Evolutionary conservation across 2,888 invertebrate genomes (phyloP).

Genomic region (Drosophila lutescens): DNA sequence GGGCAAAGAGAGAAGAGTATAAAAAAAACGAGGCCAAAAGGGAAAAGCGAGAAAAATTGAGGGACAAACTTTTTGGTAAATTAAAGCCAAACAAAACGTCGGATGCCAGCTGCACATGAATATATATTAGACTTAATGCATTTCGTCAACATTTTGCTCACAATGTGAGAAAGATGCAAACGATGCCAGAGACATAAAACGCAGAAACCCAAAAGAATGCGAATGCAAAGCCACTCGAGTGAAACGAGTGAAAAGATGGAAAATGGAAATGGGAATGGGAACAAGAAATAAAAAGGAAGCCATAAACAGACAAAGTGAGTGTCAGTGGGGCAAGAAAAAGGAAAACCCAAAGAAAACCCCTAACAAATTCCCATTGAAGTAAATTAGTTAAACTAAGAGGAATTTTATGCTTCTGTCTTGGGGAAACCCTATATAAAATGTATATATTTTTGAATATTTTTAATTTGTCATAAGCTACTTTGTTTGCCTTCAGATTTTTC

Average conservation of each 20-base stretch:
- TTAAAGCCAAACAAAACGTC: slow-evolving; percentile 41
- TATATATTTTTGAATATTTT: neutral
- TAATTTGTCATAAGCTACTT: neutral
- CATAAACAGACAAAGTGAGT: slow-evolving; percentile 41
- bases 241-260: slow-evolving; percentile 20
- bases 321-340: neutral
- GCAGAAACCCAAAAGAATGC: slow-evolving; percentile 29
- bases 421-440: neutral
- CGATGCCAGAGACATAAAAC: slow-evolving; percentile 43
- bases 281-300: slow-evolving; percentile 33
- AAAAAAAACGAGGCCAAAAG: slow-evolving; percentile 10
- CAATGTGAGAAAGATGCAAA: slow-evolving; percentile 32
- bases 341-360: neutral
- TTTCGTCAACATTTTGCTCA: slow-evolving; percentile 56
- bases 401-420: no score
- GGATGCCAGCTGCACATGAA: slow-evolving; percentile 40
- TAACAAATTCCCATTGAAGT: neutral
- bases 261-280: slow-evolving; percentile 15
- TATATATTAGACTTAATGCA: slow-evolving; percentile 59
- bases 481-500: neutral
- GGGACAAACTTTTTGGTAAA: slow-evolving; percentile 37
- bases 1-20: neutral
- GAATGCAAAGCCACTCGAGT: slow-evolving; percentile 39
- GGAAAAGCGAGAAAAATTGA: slow-evolving; percentile 7
- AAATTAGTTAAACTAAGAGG: slow-evolving; percentile 19